A percentile compares a stretch with the other conserved stretches of the same genome.
Conservation (phyloP, 2,113 vertebrate species). For the Centrocercus urophasianus region DNA sequence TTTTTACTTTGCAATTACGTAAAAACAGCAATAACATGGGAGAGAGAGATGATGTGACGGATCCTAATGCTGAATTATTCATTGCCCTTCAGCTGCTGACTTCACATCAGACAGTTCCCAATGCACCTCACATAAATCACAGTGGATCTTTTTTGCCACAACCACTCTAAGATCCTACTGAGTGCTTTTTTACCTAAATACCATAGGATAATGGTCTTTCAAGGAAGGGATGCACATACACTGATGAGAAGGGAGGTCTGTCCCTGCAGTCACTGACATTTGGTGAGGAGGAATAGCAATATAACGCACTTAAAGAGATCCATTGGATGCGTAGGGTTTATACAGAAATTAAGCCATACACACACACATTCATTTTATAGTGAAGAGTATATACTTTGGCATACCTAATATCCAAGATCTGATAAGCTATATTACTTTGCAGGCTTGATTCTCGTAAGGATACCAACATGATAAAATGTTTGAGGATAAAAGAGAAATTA, state of each 20-base stretch:
- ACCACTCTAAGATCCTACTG: constrained; percentile 58
- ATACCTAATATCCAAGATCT: not conserved
- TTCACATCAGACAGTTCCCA: constrained; percentile 76
- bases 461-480: not conserved
- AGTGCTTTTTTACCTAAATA: constrained; percentile 65
- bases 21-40: constrained; percentile 77
- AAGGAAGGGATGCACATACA: not conserved
- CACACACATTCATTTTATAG: not conserved
- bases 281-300: not conserved
- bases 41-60: constrained; percentile 75
- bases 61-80: constrained; percentile 79
- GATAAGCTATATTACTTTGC: not conserved
- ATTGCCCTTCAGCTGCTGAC: constrained; percentile 77
- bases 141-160: constrained; percentile 67
- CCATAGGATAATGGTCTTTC: constrained; percentile 50
- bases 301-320: not conserved
- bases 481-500: not conserved
- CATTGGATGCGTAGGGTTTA: not conserved
- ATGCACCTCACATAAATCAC: constrained; percentile 73
- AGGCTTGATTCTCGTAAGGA: not conserved
- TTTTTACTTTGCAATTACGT: constrained; percentile 81
- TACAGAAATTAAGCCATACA: not conserved
- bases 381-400: not conserved
- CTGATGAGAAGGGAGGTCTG: constrained; percentile 17
- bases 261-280: not conserved